Percentiles rank a stretch among this genome's conserved stretches.
Conservation (phyloP, 2,888 invertebrate genomes). For the Ophonus ardosiacus region DNA sequence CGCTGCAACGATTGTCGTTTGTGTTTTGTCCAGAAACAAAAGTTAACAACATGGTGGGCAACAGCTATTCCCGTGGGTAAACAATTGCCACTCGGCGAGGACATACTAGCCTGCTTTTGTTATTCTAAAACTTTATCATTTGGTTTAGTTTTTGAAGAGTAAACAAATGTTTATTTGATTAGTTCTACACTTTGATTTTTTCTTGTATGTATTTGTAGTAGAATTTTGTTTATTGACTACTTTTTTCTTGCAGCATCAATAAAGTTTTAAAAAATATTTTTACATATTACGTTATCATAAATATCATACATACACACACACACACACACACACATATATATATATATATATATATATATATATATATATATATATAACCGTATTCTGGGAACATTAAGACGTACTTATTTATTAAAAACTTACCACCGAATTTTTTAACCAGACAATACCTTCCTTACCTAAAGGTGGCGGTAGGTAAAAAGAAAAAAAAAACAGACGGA, state of each 20-base stretch:
- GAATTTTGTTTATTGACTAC: neutral
- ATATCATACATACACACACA: too few species aligned
- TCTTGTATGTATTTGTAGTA: neutral
- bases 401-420: neutral
- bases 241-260: neutral
- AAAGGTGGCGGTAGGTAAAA: too few species aligned
- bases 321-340: too few species aligned
- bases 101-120: conserved; percentile 7
- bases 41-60: conserved; percentile 39
- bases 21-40: conserved; percentile 42
- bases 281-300: too few species aligned
- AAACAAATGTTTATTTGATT: conserved; percentile 10
- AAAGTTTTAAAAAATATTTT: neutral
- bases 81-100: conserved; percentile 37
- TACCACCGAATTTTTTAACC: neutral
- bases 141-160: conserved; percentile 14
- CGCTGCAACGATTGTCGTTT: conserved; percentile 32
- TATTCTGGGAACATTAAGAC: neutral
- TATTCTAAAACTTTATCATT: conserved; percentile 12
- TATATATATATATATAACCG: too few species aligned
- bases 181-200: neutral
- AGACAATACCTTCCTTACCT: neutral
- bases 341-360: too few species aligned
- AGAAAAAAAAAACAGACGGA: too few species aligned
- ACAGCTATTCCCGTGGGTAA: conserved; percentile 26